Conservation (phyloP, 2,888 invertebrate genomes). For the Dicyrtoma fusca region DNA sequence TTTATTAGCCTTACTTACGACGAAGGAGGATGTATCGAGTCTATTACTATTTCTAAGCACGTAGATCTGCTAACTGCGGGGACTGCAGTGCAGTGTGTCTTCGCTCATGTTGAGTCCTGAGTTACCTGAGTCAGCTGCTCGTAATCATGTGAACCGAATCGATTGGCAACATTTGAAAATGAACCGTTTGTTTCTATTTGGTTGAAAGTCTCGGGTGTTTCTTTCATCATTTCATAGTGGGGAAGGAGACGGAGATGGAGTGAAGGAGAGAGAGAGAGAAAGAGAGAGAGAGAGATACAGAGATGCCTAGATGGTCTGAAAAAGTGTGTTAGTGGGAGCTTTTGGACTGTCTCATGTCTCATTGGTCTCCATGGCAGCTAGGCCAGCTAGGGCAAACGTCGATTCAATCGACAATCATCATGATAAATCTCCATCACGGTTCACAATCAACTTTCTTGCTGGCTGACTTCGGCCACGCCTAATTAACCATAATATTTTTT, state of each 20-base stretch:
- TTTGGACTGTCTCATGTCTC: slow-evolving; percentile 3
- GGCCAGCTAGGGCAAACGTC: background rate
- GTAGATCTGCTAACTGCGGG: no score
- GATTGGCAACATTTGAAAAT: slow-evolving; percentile 13
- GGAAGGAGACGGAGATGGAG: background rate
- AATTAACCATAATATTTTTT: slow-evolving; percentile 6
- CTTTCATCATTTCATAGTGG: no score
- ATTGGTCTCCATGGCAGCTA: background rate
- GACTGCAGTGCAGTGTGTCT: no score
- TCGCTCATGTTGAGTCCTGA: no score
- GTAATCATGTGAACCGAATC: slow-evolving; percentile 31
- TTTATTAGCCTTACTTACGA: no score
- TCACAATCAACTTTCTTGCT: slow-evolving; percentile 24
- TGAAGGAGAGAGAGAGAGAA: background rate
- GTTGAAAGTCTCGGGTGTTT: slow-evolving; percentile 27
- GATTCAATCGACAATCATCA: slow-evolving; percentile 30
- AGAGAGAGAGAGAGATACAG: no score
- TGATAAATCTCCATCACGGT: slow-evolving; percentile 34
- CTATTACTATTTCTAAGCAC: no score
- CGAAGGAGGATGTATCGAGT: no score
- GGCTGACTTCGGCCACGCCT: slow-evolving; percentile 15
- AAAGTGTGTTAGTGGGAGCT: slow-evolving; percentile 23
- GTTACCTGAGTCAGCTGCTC: background rate
- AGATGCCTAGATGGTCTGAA: no score
- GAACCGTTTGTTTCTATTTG: slow-evolving; percentile 35